Conservation (phyloP, 92 coral and sea anemone genomes). For the Epizoanthus stellaris region DNA sequence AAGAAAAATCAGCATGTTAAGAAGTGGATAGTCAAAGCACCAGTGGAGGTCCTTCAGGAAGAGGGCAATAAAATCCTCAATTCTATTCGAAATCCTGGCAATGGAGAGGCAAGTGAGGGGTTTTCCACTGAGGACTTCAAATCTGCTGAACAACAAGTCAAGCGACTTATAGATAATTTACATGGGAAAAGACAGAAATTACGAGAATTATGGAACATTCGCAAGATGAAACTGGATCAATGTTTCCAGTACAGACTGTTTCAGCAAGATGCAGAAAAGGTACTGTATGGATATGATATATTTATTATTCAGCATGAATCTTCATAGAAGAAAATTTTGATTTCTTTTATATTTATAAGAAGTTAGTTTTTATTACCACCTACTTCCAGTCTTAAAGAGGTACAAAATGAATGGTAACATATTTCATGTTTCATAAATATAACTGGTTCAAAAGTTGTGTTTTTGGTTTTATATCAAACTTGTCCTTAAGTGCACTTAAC, state of each 20-base stretch:
- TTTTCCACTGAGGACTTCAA: slow-evolving; percentile 74
- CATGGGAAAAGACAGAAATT: slow-evolving; percentile 90
- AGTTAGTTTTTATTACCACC: too few relatives aligned
- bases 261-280: slow-evolving; percentile 97
- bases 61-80: slow-evolving; percentile 89
- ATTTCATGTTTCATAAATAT: too few relatives aligned
- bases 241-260: slow-evolving; percentile 90
- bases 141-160: slow-evolving; percentile 83
- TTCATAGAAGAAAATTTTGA: too few relatives aligned
- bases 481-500: too few relatives aligned
- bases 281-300: slow-evolving; percentile 23
- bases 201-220: slow-evolving; percentile 91
- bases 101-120: slow-evolving; percentile 76
- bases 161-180: slow-evolving; percentile 82
- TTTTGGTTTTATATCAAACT: too few relatives aligned
- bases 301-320: too few relatives aligned
- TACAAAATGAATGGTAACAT: too few relatives aligned
- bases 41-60: slow-evolving; percentile 89
- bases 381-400: too few relatives aligned
- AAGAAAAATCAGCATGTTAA: slow-evolving; percentile 96
- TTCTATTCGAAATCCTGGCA: slow-evolving; percentile 71
- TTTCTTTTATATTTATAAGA: too few relatives aligned
- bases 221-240: slow-evolving; percentile 92
- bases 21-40: slow-evolving; percentile 98
- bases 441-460: too few relatives aligned